Base-by-base conservation (phyloP, 1,140 invertebrate species). In the Drosophila lacertosa region DNA sequence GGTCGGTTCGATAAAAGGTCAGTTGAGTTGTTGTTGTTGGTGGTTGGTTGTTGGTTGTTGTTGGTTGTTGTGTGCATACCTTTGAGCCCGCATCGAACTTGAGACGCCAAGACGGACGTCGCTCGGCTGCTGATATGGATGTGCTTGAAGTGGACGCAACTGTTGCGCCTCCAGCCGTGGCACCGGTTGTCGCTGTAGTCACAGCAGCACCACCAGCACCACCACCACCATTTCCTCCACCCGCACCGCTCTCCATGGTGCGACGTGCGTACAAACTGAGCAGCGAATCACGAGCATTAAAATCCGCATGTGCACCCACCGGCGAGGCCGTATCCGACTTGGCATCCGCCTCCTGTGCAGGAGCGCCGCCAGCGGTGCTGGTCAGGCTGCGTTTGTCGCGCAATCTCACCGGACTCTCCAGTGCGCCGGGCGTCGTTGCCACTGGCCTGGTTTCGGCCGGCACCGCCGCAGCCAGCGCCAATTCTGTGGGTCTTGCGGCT, bases 71-170 rank as follows among this genome's bases (percentile, higher is more conserved):
- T 88, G 57, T 81, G 84, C 79, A 92, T 93, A 96, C 96, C 96
- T 97, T 97, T 93, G 95, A 96, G 92, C 95, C 94, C 91, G 96
- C 96, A 93, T 97, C 96, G 91, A 97, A 95, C 91, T 95, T 95
- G 74, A 97, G 93, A 91, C 96, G 94, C 97, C 97, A 98, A 72
- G 97, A 97, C 2, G 97, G 97, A 89, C 97, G 94, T 67, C 97
- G 94, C 92, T 97, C 97, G 18, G 86, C 76, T 63, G 80, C 74
- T 24, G 88, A 77, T 20, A 55, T 54, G n/a, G 66, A 57, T 53
- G 51, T 26, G 51, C 44, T 32, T 16, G 69, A 45, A n/a, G 68
- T 55, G 13, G 65, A 51, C 2, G 64, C 47, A 24, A 10, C 57
- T 59, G 40, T 26, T 53, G 62, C 51, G 44, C 58, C 39, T 47